Conservation (phyloP, 2,888 invertebrate species). For the Acleris sparsana region DNA sequence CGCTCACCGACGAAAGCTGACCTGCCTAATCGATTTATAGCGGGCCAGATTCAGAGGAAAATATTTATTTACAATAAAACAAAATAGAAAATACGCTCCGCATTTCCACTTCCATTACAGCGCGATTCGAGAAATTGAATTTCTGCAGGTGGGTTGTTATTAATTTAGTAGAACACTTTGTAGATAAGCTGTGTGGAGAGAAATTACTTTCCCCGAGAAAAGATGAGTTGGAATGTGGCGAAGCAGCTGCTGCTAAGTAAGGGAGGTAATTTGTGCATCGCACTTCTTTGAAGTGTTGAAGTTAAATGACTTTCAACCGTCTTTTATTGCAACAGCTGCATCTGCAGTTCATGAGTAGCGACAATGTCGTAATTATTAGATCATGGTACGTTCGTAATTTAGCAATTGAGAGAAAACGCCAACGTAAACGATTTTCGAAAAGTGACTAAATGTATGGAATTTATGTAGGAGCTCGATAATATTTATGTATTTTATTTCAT, state of each 20-base stretch:
- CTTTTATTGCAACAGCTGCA: slow-evolving; percentile 5
- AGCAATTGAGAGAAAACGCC: too few relatives aligned
- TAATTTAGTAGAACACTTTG: slow-evolving; percentile 32
- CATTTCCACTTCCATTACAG: slow-evolving; percentile 51
- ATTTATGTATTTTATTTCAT: too few relatives aligned
- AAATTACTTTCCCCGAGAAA: not conserved
- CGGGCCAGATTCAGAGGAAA: slow-evolving; percentile 56
- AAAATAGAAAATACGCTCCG: slow-evolving; percentile 56
- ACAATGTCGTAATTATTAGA: too few relatives aligned
- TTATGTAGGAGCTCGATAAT: too few relatives aligned
- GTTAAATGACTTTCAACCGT: not conserved
- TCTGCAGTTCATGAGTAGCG: too few relatives aligned
- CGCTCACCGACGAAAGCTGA: slow-evolving; percentile 63
- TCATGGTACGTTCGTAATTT: too few relatives aligned
- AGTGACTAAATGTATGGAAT: too few relatives aligned
- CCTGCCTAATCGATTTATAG: slow-evolving; percentile 74
- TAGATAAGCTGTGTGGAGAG: slow-evolving; percentile 16
- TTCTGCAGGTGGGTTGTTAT: slow-evolving; percentile 38
- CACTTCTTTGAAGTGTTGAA: not conserved
- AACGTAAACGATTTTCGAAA: too few relatives aligned
- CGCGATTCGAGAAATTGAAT: slow-evolving; percentile 41
- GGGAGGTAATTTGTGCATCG: not conserved
- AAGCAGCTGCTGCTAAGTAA: slow-evolving; percentile 7
- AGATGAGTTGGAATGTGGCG: slow-evolving; percentile 6
- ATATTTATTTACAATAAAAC: slow-evolving; percentile 62